Base-by-base conservation (phyloP, 2,888 invertebrate species). In the Thysanoteuthis rhombus region DNA sequence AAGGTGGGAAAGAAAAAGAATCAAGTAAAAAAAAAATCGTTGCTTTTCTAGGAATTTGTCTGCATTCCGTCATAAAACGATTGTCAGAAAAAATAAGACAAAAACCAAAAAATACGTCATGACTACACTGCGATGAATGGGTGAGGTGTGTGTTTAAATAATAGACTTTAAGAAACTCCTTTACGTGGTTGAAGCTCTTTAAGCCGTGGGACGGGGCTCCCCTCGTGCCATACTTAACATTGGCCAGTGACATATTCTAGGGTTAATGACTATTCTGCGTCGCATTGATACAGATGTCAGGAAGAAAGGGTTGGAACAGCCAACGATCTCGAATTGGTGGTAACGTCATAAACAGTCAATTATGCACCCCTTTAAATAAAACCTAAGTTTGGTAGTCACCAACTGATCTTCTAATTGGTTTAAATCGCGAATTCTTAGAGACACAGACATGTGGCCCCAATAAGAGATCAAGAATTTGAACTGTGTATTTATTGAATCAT, bases 131-230 rank as follows among this genome's bases (percentile, higher is more conserved):
- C 16, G 52, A 6, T 52, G 52, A 52, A 52, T 25, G 52, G 75
- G n/a, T n/a, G n/a, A 36, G 75, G 36, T 16, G 19, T 16, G 19
- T 19, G 36, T 75, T 75, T 75, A 75, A 75, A 75, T 75, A 75
- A 75, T n/a, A 36, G 75, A 75, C 75, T n/a, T 19, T 25, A 58
- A 32, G 58, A 32, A 58, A 58, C 1, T 58, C 32, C 16, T 75
- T 75, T 75, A 75, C n/a, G n/a, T 75, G n/a, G 75, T 75, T 75
- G 75, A 75, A 75, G 75, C 75, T 75, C n/a, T 75, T 75, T 75
- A 75, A 75, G 75, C 19, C 19, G 16, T n/a, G n/a, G 19, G 12
- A 36, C n/a, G 75, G 36, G 16, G 1, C 16, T 75, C 19, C 75
- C 12, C n/a, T 36, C 75, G 75, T 75, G 75, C n/a, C 75, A 75